Conservation (phyloP, 2,888 invertebrate species). For the Oscheius sp. region DNA sequence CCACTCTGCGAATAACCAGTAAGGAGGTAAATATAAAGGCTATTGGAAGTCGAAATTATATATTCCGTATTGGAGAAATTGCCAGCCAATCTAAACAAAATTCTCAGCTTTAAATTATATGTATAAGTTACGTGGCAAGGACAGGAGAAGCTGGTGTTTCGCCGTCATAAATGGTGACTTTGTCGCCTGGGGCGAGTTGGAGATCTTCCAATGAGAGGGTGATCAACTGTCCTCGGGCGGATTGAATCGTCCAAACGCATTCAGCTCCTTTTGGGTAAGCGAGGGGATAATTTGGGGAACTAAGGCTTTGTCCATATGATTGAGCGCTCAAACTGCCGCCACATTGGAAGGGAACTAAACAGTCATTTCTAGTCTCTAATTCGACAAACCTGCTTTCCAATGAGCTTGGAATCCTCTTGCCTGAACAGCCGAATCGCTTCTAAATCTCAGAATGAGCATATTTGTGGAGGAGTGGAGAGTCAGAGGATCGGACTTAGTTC, state of each 20-base stretch:
- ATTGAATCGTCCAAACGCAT: slow-evolving; percentile 89
- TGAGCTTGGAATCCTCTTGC: slow-evolving; percentile 82
- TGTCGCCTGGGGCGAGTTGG: slow-evolving; percentile 76
- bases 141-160: slow-evolving; percentile 85
- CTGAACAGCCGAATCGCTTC: slow-evolving; percentile 90
- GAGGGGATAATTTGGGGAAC: slow-evolving; percentile 89
- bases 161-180: slow-evolving; percentile 88
- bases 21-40: slow-evolving; percentile 89
- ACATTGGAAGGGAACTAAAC: slow-evolving; percentile 81
- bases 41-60: slow-evolving; percentile 88
- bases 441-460: slow-evolving; percentile 96
- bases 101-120: too few species aligned
- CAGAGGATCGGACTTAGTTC: slow-evolving; percentile 27
- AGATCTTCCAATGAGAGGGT: slow-evolving; percentile 80
- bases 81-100: slow-evolving; percentile 49
- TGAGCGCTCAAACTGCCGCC: slow-evolving; percentile 87
- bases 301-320: slow-evolving; percentile 85
- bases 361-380: too few species aligned
- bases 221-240: slow-evolving; percentile 86
- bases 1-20: slow-evolving; percentile 84
- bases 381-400: slow-evolving; percentile 66
- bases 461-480: slow-evolving; percentile 88
- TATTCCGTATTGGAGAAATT: slow-evolving; percentile 37
- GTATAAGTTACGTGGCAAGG: slow-evolving; percentile 76
- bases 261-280: slow-evolving; percentile 94